Base-by-base conservation (phyloP, 2,797 vertebrate species). In the Vespertilio murinus region DNA sequence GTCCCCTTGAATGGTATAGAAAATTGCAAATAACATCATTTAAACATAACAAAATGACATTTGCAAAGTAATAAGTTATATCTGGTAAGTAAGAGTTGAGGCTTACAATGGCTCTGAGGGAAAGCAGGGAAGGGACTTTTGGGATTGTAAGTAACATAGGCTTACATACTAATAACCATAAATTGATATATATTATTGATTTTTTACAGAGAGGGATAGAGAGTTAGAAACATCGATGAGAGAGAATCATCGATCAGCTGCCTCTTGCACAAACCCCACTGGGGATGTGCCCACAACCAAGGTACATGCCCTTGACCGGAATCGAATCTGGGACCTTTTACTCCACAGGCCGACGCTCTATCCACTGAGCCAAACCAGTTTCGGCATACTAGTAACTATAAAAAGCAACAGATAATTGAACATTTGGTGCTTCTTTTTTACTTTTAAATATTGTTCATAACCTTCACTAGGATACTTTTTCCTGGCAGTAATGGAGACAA, bases 1-100 rank as follows among this genome's bases (percentile, higher is more conserved):
- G 73, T 89, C 14, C 82, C 16, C 74, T 93, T 25, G 74, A 88
- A 90, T 69, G 59, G 74, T 73, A 70, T n/a, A 94, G 61, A 93
- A 93, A 95, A 91, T 93, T 96, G 77, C 77, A 97, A 96, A 95
- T 96, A 91, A 90, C 87, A 73, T 95, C 33, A 3, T 90, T 97
- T 93, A 91, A 94, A 89, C 91, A 95, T 75, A 94, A 95, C 79
- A 79, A 88, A 90, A 91, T 79, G 54, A 52, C 73, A 95, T 79
- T 90, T 95, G 40, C 16, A 82, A 96, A 95, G 52, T 93, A 97
- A 94, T 54, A 78, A 88, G 90, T 94, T 97, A 92, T 0, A 23
- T 90, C 89, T 93, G 73, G 42, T 94, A 93, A 95, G 96, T 74
- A 95, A 80, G 56, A 91, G 78, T 83, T 94, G 96, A 18, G 95